These are phyloP conservation scores for Drosophila parabipectinata DNA, from an alignment of 1,140 invertebrate genomes.

Conservation along the genomic window DNA sequence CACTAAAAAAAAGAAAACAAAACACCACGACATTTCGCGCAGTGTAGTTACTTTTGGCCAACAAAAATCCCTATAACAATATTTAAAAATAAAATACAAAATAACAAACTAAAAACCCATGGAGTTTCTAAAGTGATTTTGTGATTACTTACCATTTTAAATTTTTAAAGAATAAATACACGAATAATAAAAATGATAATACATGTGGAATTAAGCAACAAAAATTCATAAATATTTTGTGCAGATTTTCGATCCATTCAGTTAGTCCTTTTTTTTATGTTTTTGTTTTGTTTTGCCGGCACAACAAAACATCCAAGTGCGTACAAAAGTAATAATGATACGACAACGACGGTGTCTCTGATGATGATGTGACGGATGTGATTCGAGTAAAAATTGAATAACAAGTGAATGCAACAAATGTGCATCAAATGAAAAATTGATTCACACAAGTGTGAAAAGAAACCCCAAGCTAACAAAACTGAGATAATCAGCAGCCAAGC, in stretches of 20 bases:
- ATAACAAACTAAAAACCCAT: neutral
- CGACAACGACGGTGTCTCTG: neutral
- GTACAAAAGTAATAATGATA: constrained; percentile 7
- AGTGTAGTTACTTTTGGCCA: neutral
- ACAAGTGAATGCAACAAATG: constrained; percentile 43
- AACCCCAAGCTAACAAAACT: constrained; percentile 8
- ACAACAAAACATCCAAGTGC: constrained; percentile 23
- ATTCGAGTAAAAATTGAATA: constrained; percentile 39
- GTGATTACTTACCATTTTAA: neutral
- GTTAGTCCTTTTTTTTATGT: constrained; percentile 10
- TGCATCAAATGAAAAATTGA: constrained; percentile 25
- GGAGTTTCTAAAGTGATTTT: neutral
- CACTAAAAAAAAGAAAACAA: neutral
- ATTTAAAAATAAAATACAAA: neutral
- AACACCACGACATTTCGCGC: constrained; percentile 15
- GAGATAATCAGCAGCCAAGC: constrained; percentile 11
- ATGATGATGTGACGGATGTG: neutral
- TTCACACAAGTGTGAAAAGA: constrained; percentile 23
- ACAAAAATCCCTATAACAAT: neutral
- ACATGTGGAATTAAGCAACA: neutral
- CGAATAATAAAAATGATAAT: neutral
- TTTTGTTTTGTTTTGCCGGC: constrained; percentile 28
- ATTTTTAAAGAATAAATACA: neutral
- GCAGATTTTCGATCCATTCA: constrained; percentile 8
- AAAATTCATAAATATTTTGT: too few species aligned